Evolutionary conservation across 92 coral and sea anemone species (phyloP), one percentile per base, ranked within the genome.

Genomic region (Epizoanthus scotinus): DNA sequence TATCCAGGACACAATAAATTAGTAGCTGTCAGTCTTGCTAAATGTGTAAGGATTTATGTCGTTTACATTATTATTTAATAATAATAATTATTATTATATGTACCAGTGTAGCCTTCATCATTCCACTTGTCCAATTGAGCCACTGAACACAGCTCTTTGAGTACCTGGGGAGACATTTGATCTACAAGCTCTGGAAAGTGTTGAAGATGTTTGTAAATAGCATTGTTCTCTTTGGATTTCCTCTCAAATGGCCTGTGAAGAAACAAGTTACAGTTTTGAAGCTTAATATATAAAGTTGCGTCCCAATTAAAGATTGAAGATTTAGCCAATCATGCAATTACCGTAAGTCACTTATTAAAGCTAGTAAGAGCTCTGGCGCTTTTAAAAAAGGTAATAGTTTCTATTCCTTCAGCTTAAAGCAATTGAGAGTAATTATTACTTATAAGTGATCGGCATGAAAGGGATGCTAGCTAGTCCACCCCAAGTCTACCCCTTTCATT

Each of bases 241-340:
- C 99, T 88, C 79, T 96, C 99, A 88, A 93, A 96, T 47, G 98
- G 96, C 84, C 99, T 96, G 91, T 13, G 20, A 69, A 67, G 26
- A 21, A 38, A 67, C 65, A 18, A 13, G 52, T 47, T n/a, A n/a
- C 52, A 47, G 52, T 47, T 47, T 47, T 9, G 52, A 47, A 13
- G 52, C 52, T 47, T 47, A n/a, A n/a, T n/a, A n/a, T n/a, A 34
- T 34, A 34, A 0, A 47, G 12, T 10, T 47, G 14, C 2, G 52
- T 15, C 14, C 52, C 52, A 47, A 0, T 47, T 2, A 47, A 47
- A 15, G 52, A 47, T 47, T 47, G 52, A 74, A 53, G 13, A n/a
- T 2, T 5, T 62, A 59, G 20, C 36, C 55, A 70, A 69, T 13
- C 28, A n/a, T n/a, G n/a, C n/a, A n/a, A n/a, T n/a, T n/a, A n/a